Base-by-base conservation (phyloP, 2,113 vertebrate genomes). In the Vulpes ferrilata region DNA sequence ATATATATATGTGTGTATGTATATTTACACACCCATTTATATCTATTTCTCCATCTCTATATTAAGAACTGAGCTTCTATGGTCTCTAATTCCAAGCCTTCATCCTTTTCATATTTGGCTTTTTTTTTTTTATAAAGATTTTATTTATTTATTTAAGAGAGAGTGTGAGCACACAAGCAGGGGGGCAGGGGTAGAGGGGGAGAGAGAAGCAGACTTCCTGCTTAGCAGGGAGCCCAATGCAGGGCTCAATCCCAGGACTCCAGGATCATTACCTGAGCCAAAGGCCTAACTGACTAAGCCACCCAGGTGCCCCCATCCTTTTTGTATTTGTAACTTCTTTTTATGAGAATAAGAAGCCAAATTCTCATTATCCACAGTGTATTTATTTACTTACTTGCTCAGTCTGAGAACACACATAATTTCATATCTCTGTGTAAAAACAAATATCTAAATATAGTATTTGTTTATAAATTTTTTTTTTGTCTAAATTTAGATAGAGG, bases 381-480 rank as follows among this genome's bases (percentile, higher is more conserved):
- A 74, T 83, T 97, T 80, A 74, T 92, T 96, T 95, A 71, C 59
- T 95, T 93, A 57, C 48, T 90, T 88, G 60, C 65, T 88, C 43
- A 88, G 20, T 94, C 32, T 35, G 43, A 90, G 65, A 64, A 82
- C 53, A 76, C 19, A 84, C 10, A 80, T 85, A 82, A 76, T 92
- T 95, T 94, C 32, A 79, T 80, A 59, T 90, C 38, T 91, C 48
- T 87, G 7, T 73, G 9, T 90, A 95, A 97, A 89, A 95, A 67
- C n/a, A 96, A 60, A 32, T 38, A 30, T 53, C 57, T 86, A 43
- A 84, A 35, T 76, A 90, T 86, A 92, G n/a, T 62, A 88, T 90
- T 93, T 92, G 55, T 93, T 83, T 90, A 35, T 84, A 86, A 43
- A 11, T 93, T 96, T 93, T 96, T 94, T 82, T 96, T 93, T 85